Evolutionary conservation across 2,113 vertebrate genomes (phyloP).

Genomic region (Pelvicachromis taeniatus): DNA sequence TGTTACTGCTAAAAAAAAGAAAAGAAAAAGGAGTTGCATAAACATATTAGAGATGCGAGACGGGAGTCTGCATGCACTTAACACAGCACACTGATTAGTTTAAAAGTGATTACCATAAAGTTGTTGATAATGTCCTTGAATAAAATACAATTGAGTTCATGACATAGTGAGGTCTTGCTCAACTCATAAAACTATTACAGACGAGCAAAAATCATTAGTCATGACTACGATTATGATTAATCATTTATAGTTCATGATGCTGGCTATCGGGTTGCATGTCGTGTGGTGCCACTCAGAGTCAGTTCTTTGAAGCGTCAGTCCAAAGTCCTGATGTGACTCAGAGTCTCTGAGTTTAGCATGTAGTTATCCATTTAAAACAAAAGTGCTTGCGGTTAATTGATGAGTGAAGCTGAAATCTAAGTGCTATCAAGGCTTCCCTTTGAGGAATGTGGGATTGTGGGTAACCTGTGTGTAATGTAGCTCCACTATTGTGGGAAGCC

Average conservation of each 20-base stretch:
- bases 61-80: background rate
- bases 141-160: background rate
- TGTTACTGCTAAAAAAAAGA: background rate
- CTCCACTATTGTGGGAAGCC: background rate
- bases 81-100: conserved; percentile 9
- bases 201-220: background rate
- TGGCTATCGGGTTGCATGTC: background rate
- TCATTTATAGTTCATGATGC: background rate
- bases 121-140: background rate
- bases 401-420: background rate
- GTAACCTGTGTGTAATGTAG: background rate
- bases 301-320: background rate
- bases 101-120: conserved; percentile 29
- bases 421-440: background rate
- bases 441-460: background rate
- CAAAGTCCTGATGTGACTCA: background rate
- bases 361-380: background rate
- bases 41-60: background rate
- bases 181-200: background rate
- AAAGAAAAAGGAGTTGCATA: too few species aligned
- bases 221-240: background rate
- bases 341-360: background rate
- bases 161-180: background rate
- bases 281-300: background rate
- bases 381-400: background rate